Percentiles rank a stretch among this genome's conserved stretches.
These are phyloP conservation scores for Psephotus haematonotus DNA, from an alignment of 2,113 vertebrate species.

Conservation along the genomic window DNA sequence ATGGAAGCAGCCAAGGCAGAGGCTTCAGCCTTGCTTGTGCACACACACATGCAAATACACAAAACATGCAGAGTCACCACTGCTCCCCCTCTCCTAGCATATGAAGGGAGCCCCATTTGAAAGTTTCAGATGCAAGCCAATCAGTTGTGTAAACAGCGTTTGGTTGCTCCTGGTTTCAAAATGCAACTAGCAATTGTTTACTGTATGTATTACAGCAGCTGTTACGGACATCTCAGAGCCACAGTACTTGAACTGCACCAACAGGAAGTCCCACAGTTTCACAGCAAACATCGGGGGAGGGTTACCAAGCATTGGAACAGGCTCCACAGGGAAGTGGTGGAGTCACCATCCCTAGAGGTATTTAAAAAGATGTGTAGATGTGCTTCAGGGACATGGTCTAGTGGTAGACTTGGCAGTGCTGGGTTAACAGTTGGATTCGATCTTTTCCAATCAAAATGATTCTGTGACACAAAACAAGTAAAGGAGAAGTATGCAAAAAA, in stretches of 20 bases:
- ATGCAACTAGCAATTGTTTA: neutral
- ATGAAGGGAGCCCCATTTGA: neutral
- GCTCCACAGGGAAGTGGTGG: neutral
- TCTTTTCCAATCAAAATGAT: neutral
- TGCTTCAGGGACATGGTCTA: neutral
- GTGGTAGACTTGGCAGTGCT: neutral
- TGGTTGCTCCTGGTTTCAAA: slow-evolving; percentile 28
- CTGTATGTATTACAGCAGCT: neutral
- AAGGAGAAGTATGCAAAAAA: neutral
- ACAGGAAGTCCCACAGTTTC: neutral
- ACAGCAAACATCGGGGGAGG: neutral
- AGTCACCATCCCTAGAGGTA: neutral
- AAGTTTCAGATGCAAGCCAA: neutral
- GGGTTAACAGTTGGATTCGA: neutral
- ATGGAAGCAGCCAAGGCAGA: neutral
- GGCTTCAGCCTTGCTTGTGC: neutral
- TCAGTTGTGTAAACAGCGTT: neutral
- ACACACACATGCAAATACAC: neutral
- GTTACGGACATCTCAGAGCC: neutral
- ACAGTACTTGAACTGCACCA: neutral
- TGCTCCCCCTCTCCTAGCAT: neutral
- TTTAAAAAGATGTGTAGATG: neutral
- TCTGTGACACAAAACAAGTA: neutral
- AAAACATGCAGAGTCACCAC: neutral
- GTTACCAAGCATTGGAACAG: neutral